Conservation (phyloP, 2,797 vertebrate genomes). For the Chelon auratus region DNA sequence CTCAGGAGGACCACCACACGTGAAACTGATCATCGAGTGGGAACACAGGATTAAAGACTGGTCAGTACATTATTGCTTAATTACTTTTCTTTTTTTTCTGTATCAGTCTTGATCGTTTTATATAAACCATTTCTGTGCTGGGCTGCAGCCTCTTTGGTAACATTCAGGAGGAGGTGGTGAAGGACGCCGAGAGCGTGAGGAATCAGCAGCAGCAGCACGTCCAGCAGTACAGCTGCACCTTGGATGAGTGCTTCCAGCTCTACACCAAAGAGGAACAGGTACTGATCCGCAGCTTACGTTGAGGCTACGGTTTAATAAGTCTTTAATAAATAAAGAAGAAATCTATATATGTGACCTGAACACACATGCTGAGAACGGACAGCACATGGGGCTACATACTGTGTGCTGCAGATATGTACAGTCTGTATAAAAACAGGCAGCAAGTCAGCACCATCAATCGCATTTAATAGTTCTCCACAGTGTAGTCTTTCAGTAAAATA, state of each 20-base stretch:
- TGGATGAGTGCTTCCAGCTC: constrained; percentile 95
- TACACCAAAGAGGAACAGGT: constrained; percentile 99
- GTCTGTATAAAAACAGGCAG: too few species aligned
- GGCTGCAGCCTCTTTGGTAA: constrained; percentile 89
- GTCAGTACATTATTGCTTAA: constrained; percentile 78
- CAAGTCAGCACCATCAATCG: too few species aligned
- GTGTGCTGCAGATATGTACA: too few species aligned
- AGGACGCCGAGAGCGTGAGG: constrained; percentile 89
- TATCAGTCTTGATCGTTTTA: fast-evolving
- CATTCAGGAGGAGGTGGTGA: constrained; percentile 92
- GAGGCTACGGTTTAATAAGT: too few species aligned
- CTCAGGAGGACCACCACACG: constrained; percentile 89
- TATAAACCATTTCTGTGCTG: neutral
- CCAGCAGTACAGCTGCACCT: constrained; percentile 91
- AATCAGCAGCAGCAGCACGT: constrained; percentile 89
- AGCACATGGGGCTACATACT: too few species aligned
- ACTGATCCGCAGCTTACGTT: too few species aligned
- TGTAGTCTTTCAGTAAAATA: too few species aligned
- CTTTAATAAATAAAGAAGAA: too few species aligned
- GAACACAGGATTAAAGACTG: constrained; percentile 89
- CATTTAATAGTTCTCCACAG: too few species aligned
- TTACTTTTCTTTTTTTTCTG: neutral
- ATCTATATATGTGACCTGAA: too few species aligned
- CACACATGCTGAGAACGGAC: too few species aligned
- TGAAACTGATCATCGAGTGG: constrained; percentile 95